These are phyloP conservation scores for Hemaris fuciformis DNA, from an alignment of 2,888 invertebrate species.

Conservation along the genomic window DNA sequence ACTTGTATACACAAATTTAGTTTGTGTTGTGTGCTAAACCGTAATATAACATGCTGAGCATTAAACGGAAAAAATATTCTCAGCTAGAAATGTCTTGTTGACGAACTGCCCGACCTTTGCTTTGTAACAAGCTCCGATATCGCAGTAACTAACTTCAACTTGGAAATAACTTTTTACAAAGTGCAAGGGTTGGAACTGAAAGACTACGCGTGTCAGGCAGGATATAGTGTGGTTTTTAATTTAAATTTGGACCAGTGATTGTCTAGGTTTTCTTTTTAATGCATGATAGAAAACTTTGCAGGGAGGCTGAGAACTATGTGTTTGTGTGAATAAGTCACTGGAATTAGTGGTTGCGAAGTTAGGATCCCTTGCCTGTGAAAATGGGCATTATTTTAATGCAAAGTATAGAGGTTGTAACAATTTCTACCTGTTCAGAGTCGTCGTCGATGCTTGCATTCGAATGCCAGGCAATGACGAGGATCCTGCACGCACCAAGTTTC, in stretches of 20 bases:
- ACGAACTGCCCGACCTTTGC: conserved; percentile 78
- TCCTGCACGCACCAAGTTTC: conserved; percentile 76
- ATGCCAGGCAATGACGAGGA: conserved; percentile 59
- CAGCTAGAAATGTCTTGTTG: conserved; percentile 78
- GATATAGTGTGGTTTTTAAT: conserved; percentile 58
- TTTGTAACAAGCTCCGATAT: conserved; percentile 70
- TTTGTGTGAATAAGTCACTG: conserved; percentile 76
- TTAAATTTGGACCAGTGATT: conserved; percentile 60
- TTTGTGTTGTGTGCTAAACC: conserved; percentile 66
- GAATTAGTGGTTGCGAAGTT: conserved; percentile 74
- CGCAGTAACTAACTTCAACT: conserved; percentile 54
- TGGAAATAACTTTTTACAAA: conserved; percentile 60
- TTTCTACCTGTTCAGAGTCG: conserved; percentile 75
- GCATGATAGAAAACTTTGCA: conserved; percentile 78
- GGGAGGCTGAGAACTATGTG: conserved; percentile 79
- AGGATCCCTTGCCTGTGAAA: conserved; percentile 85
- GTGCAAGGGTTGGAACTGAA: conserved; percentile 71
- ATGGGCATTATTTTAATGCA: conserved; percentile 95
- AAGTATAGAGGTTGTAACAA: conserved; percentile 93
- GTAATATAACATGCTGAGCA: conserved; percentile 76
- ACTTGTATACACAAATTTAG: conserved; percentile 42
- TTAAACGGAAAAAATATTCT: conserved; percentile 80
- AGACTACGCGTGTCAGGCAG: conserved; percentile 53
- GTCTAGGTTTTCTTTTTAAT: conserved; percentile 73
- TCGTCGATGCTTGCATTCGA: conserved; percentile 54